Conservation (phyloP, 53 echinoderm and acorn worm species). For the Paracentrotus lividus region DNA sequence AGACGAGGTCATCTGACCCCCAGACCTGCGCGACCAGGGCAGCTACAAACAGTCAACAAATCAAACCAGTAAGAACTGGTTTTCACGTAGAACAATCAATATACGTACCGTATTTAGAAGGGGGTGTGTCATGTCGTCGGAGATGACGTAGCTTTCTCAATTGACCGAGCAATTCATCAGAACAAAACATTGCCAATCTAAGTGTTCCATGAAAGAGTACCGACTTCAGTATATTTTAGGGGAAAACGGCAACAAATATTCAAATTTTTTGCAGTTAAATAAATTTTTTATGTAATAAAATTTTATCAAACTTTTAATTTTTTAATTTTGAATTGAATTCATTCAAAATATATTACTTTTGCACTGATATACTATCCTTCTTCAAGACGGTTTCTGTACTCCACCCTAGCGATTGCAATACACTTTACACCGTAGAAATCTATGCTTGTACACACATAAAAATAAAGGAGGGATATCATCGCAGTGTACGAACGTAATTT, state of each 20-base stretch:
- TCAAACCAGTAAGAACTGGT: constrained; percentile 24
- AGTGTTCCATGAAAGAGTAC: neutral
- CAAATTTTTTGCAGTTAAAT: too few relatives aligned
- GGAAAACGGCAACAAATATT: too few relatives aligned
- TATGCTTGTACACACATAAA: too few relatives aligned
- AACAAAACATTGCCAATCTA: neutral
- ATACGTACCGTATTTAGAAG: constrained; percentile 45
- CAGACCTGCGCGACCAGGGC: neutral
- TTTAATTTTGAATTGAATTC: neutral
- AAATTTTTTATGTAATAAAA: too few relatives aligned
- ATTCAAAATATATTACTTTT: neutral
- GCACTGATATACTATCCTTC: too few relatives aligned
- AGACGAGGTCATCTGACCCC: neutral
- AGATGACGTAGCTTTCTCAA: neutral
- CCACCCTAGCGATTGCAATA: neutral
- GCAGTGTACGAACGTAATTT: neutral
- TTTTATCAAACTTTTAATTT: too few relatives aligned
- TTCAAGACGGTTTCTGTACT: too few relatives aligned
- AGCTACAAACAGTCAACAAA: neutral
- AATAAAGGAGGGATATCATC: neutral
- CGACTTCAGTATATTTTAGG: too few relatives aligned
- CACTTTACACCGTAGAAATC: neutral
- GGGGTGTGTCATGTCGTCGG: constrained; percentile 46
- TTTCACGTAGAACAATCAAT: neutral
- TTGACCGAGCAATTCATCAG: neutral